Base-by-base conservation (phyloP, 1,140 invertebrate genomes). In the Mycetomoellerius zeteki region DNA sequence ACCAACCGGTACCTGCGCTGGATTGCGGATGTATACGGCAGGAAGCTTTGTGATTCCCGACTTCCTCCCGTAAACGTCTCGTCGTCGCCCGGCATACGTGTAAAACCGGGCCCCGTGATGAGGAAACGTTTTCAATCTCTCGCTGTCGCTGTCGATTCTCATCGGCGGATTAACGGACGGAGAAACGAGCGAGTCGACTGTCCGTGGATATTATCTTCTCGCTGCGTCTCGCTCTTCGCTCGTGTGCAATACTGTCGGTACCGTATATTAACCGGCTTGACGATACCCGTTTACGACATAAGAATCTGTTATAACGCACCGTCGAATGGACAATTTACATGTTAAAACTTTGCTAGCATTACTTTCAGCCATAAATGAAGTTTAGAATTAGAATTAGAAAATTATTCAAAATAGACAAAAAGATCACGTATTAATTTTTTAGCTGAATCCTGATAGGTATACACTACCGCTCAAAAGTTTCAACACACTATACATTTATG, bases 41-140 rank as follows among this genome's bases (percentile, higher is more conserved):
- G 50, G 52, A 69, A 78, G 47, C 50, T 81, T 81, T 71, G 52
- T 33, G 75, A 69, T 80, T 78, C 71, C 6, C 30, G 47, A 85
- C 58, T 85, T 85, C 82, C 82, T 85, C 60, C 73, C 58, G 71
- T 54, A 78, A 85, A 65, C 27, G 47, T 60, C 62, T 43, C 82
- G 47, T 77, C 71, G 82, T 64, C 56, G 58, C 71, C 56, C 27
- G 67, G 47, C 50, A 50, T 47, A 69, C 47, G 43, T 37, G 80
- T 21, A 75, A n/a, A 75, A 60, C 60, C 52, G 52, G 78, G 37
- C 67, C 24, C 52, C 52, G 54, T 37, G 67, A 73, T 54, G 80
- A 82, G 69, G 69, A 60, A 82, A 73, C 52, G 67, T 52, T 82
- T 82, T 82, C 80, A 60, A 82, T 82, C 80, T 73, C 80, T 82